These are phyloP conservation scores for Neotoxoptera formosana DNA, from an alignment of 1,140 invertebrate species.

Conservation along the genomic window DNA sequence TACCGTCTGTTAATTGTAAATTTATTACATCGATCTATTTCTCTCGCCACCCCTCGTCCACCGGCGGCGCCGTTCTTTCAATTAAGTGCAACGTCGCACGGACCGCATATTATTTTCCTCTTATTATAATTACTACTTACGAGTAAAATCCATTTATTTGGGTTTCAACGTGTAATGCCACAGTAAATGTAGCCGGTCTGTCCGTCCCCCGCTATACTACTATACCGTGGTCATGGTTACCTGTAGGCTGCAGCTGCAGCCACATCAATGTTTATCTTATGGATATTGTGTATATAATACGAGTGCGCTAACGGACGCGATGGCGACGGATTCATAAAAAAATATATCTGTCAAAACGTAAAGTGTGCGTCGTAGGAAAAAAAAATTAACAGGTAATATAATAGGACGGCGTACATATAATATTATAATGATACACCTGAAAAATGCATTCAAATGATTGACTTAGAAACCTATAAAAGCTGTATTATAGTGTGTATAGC, in stretches of 20 bases:
- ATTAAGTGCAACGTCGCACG: not conserved
- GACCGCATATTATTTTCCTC: not conserved
- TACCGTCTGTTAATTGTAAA: too few species aligned
- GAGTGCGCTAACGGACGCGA: not conserved
- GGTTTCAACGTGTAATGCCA: not conserved
- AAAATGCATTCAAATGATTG: slow-evolving; percentile 31
- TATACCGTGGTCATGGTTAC: not conserved
- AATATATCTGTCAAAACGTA: slow-evolving; percentile 13
- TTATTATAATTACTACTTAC: not conserved
- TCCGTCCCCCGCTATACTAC: not conserved
- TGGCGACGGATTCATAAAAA: not conserved
- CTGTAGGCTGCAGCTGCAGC: not conserved
- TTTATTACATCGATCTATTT: not conserved
- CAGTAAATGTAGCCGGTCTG: not conserved
- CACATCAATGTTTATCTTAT: not conserved
- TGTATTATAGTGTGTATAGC: not conserved
- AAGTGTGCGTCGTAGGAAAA: not conserved
- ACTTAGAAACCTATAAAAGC: not conserved
- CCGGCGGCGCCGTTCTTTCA: not conserved
- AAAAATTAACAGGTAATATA: not conserved
- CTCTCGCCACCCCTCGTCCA: not conserved
- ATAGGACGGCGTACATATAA: not conserved
- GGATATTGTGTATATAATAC: not conserved
- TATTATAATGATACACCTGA: not conserved
- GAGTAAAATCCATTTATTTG: not conserved